These are phyloP conservation scores for Eidolon dupreanum DNA, from an alignment of 2,797 vertebrate species.

Conservation along the genomic window DNA sequence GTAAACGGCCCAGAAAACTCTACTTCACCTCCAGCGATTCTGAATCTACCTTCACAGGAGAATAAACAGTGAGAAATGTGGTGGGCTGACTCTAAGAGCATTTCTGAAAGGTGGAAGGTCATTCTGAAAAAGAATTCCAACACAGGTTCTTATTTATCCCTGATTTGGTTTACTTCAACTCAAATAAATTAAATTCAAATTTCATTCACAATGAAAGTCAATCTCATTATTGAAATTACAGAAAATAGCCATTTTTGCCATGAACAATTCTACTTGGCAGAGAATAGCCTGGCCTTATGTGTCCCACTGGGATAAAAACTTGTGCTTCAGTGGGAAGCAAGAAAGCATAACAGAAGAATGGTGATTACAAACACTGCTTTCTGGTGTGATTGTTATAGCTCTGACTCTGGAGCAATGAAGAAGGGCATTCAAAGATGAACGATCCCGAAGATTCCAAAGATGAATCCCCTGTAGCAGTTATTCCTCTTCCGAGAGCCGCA, in stretches of 20 bases:
- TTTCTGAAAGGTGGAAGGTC: background rate
- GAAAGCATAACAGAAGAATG: background rate
- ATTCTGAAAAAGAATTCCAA: background rate
- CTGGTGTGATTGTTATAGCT: background rate
- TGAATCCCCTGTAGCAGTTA: background rate
- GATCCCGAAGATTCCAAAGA: background rate
- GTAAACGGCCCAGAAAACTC: background rate
- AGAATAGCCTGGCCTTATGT: background rate
- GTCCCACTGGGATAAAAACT: background rate
- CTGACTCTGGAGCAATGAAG: background rate
- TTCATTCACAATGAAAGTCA: slow-evolving; percentile 2
- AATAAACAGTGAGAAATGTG: background rate
- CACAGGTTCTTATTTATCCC: background rate
- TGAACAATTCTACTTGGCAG: background rate
- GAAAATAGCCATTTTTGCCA: background rate
- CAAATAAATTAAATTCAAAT: background rate
- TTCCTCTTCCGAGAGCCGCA: background rate
- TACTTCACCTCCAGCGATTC: background rate
- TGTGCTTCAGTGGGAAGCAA: background rate
- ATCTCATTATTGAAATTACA: background rate
- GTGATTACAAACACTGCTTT: background rate
- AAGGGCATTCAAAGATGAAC: background rate
- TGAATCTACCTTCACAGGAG: fast-evolving
- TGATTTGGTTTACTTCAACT: background rate
- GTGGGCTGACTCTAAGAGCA: no score